phyloP scores from a whole-genome alignment of 30 jellyfish, hydroid and myxozoan genomes.

The Calvadosia cruxmelitensis region DNA sequence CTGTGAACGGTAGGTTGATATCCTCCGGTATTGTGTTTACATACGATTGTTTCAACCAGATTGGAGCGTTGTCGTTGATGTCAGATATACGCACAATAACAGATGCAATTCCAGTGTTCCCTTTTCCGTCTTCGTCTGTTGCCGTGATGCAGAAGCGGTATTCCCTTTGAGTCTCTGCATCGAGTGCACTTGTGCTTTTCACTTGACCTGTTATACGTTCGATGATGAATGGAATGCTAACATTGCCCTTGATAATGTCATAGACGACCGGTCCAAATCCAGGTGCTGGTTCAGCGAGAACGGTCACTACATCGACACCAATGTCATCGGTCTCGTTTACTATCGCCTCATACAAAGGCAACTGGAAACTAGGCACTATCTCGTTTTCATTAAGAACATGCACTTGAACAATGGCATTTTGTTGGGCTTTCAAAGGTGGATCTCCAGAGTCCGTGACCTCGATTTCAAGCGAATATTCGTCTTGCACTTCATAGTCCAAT shows the following conservation, averaged over 20 bases:
- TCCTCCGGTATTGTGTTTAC: background rate
- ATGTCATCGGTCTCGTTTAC: background rate
- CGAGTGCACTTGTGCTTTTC: background rate
- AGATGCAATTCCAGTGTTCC: background rate
- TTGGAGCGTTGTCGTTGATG: background rate
- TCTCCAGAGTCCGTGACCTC: background rate
- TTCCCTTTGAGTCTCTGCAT: background rate
- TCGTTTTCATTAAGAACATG: background rate
- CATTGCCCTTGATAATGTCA: background rate
- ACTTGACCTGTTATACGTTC: background rate
- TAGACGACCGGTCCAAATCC: background rate
- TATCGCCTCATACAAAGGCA: background rate
- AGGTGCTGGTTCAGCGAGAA: background rate
- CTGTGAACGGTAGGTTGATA: background rate
- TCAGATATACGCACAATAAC: background rate
- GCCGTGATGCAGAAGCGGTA: background rate
- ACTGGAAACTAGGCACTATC: background rate
- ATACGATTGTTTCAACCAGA: background rate
- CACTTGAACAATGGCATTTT: background rate
- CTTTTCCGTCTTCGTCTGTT: background rate
- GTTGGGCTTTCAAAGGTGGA: background rate
- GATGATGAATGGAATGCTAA: background rate
- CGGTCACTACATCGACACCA: background rate
- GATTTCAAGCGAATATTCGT: too few relatives aligned
- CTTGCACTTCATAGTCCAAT: background rate